A percentile compares a stretch with the other conserved stretches of the same genome.
Evolutionary conservation across 1,140 invertebrate genomes (phyloP).

Genomic region (roundworm (Caenorhabditis elegans)): DNA sequence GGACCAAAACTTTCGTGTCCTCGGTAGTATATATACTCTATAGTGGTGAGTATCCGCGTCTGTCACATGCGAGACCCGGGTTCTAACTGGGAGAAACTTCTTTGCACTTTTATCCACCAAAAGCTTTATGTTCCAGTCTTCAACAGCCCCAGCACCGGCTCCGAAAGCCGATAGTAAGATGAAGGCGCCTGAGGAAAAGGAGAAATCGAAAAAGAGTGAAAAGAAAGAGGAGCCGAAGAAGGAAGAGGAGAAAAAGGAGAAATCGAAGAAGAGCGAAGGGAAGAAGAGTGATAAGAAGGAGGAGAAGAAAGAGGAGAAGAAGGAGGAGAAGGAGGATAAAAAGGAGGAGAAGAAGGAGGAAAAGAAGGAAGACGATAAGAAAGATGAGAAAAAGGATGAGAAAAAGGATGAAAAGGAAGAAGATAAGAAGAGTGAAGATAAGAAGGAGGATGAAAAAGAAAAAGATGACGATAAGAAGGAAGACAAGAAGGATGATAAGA

Average conservation of each 20-base stretch:
- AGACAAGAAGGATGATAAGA: neutral
- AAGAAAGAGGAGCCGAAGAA: conserved; percentile 19
- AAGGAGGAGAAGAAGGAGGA: neutral
- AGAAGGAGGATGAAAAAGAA: neutral
- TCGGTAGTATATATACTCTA: too few relatives aligned
- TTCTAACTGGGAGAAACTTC: conserved; percentile 47
- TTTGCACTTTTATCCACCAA: too few relatives aligned
- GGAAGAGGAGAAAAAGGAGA: too few relatives aligned
- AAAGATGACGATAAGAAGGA: neutral
- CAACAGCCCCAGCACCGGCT: neutral
- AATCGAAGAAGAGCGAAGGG: neutral
- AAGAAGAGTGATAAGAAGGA: neutral
- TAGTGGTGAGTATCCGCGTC: conserved; percentile 58
- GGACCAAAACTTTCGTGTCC: too few relatives aligned
- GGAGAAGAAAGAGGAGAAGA: neutral
- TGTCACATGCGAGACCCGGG: conserved; percentile 55
- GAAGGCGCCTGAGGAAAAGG: neutral
- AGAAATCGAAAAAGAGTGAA: neutral
- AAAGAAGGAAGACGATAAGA: neutral
- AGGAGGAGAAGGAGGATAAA: neutral
- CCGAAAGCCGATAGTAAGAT: neutral
- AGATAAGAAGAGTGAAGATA: neutral
- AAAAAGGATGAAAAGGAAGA: neutral
- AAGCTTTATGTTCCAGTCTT: too few relatives aligned
- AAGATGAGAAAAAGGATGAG: neutral